Evolutionary conservation across 1,140 invertebrate genomes (phyloP).

Genomic region (Heliconius hewitsoni): DNA sequence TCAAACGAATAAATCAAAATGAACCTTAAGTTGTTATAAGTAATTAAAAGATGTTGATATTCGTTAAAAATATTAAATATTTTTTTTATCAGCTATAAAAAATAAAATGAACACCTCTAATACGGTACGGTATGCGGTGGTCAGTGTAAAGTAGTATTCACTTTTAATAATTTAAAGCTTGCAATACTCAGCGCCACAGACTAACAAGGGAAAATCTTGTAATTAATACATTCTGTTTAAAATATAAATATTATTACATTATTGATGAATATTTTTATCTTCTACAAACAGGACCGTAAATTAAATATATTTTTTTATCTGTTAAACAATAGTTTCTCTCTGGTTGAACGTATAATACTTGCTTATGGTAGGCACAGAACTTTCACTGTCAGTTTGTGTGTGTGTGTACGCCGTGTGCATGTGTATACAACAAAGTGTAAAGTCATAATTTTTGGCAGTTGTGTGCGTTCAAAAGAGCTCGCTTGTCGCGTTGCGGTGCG

Average conservation of each 20-base stretch:
- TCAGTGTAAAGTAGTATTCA: no score
- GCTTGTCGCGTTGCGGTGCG: constrained; percentile 77
- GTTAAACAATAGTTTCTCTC: background rate
- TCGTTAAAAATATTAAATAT: no score
- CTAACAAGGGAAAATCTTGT: no score
- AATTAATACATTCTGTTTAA: no score
- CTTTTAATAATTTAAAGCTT: no score
- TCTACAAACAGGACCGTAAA: background rate
- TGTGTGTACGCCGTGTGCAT: constrained; percentile 20
- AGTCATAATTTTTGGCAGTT: constrained; percentile 43
- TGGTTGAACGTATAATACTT: constrained; percentile 2
- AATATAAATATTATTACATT: background rate
- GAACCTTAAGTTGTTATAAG: no score
- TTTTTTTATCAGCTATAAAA: no score
- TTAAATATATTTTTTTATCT: background rate
- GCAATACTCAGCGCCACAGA: no score
- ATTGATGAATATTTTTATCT: background rate
- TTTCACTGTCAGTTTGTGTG: constrained; percentile 35
- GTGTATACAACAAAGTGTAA: constrained; percentile 35
- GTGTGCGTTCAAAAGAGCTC: constrained; percentile 67
- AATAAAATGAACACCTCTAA: no score
- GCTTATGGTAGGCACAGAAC: constrained; percentile 27
- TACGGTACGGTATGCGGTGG: no score
- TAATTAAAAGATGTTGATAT: no score
- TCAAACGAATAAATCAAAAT: no score